A percentile compares a stretch with the other conserved stretches of the same genome.
Evolutionary conservation across 1,140 invertebrate species (phyloP).

Genomic region (Drosophila triauraria): DNA sequence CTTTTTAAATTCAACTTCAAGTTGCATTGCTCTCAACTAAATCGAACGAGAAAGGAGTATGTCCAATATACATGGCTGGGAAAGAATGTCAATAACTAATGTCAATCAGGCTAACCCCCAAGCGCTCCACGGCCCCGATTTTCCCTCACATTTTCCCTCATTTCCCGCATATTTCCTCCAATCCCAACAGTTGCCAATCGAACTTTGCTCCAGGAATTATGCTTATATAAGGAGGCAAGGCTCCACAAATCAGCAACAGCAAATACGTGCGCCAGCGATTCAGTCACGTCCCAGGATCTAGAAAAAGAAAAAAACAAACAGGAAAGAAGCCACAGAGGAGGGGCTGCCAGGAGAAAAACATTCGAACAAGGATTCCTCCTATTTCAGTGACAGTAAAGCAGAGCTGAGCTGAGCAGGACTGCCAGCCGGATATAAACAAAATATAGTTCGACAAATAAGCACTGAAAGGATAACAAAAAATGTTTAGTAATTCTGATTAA

Average conservation of each 20-base stretch:
- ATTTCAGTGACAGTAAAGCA: slow-evolving; percentile 26
- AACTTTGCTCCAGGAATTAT: slow-evolving; percentile 59
- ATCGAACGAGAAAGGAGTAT: not conserved
- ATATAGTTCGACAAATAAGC: slow-evolving; percentile 48
- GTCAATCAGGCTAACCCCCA: slow-evolving; percentile 34
- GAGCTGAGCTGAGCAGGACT: slow-evolving; percentile 30
- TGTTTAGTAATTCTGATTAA: no score
- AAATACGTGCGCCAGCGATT: slow-evolving; percentile 74
- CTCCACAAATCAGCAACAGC: slow-evolving; percentile 50
- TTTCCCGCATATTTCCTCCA: slow-evolving; percentile 10
- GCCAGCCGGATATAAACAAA: slow-evolving; percentile 64
- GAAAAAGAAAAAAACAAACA: slow-evolving; percentile 24
- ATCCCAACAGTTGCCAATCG: slow-evolving; percentile 30
- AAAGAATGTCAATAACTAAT: slow-evolving; percentile 41
- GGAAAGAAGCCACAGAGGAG: not conserved
- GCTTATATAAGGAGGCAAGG: slow-evolving; percentile 56
- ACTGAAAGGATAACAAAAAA: not conserved
- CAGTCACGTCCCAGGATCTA: slow-evolving; percentile 68
- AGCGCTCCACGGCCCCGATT: not conserved
- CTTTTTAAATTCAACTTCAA: no score
- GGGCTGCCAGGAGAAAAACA: slow-evolving; percentile 11
- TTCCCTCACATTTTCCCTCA: not conserved
- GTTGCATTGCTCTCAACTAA: no score
- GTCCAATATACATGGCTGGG: not conserved
- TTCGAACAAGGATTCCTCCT: slow-evolving; percentile 62